Evolutionary conservation across 2,113 vertebrate genomes (phyloP), one percentile per base, ranked within the genome.

Genomic region (Eupsittula cactorum): DNA sequence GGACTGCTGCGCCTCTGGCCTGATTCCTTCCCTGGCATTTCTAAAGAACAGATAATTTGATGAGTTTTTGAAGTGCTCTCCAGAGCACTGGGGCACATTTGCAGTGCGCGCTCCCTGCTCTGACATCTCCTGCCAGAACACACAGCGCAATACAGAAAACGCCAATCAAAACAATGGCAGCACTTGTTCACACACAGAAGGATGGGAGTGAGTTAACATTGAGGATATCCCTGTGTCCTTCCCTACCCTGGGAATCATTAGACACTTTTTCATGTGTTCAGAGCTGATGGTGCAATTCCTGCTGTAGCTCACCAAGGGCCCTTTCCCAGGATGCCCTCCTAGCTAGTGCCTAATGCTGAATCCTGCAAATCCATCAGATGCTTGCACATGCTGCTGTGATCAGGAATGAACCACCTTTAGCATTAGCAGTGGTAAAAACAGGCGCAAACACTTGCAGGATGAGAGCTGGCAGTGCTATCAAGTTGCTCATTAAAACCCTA

Each of bases 201-300:
- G 59, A 7, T 6, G 37, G 37, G 44, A 12, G 9, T 0, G 33
- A 44, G 42, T 17, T n/a, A 5, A 11, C 1, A 5, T 7, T 1
- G 15, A 46, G 13, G 11, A 9, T 20, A 6, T 8, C 44, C 23
- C 52, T 1, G 7, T 11, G 6, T 35, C 33, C 28, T 86, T 44
- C 62, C 37, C 46, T n/a, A 63, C 29, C 9, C 25, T 55, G 46
- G 53, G 39, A 67, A 60, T 13, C 2, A 0, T 18, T 29, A 21
- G n/a, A 6, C 0, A 0, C n/a, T 28, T 59, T 59, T 13, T n/a
- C 33, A 35, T 28, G 1, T 10, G 1, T 12, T 13, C 27, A 7
- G 35, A 81, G 62, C 47, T 44, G 82, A 16, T 42, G 69, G 41
- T 24, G 5, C 28, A 19, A 37, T 42, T 63, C 68, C 62, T 23